Base-by-base conservation (phyloP, 2,113 vertebrate species). In the Alectura lathami region DNA sequence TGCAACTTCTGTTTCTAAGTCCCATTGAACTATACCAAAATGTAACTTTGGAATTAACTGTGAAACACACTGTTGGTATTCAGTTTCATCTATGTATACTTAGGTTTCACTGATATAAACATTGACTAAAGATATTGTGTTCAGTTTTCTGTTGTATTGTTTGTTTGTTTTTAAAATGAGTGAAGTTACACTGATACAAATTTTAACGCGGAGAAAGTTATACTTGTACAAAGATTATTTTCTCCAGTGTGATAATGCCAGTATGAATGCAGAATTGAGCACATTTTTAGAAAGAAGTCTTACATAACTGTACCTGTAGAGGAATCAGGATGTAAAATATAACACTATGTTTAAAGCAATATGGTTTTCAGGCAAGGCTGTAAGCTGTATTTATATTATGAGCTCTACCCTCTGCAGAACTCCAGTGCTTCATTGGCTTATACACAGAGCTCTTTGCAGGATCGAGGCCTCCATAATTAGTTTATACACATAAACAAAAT, bases 381-480 rank as follows among this genome's bases (percentile, higher is more conserved):
- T 47, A 32, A 81, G 4, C 11, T 78, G 12, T 36, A 20, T 70
- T 79, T 88, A 26, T 16, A 75, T 42, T 50, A 64, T 8, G 36
- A 88, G 18, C 21, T 91, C 17, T 85, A 30, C 23, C 40, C n/a
- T 60, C 47, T 64, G 62, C 26, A 96, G 34, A 80, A 91, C 75
- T 73, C 67, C 30, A n/a, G 57, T 62, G 21, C 12, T 93, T 76
- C 76, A 13, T 0, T 80, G 43, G 9, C 43, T 75, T 90, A 75
- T 4, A 47, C 26, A 76, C 8, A 24, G 56, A 93, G 36, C 13
- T 26, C 34, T 45, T 62, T 75, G 42, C 51, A 91, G 34, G 74
- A 63, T 23, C 0, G 0, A 85, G 36, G 8, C 75, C 57, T 80
- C 48, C 20, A 54, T 54, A 29, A 51, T 21, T 23, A 79, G 7